These are phyloP conservation scores for Carcharodon carcharias DNA, from an alignment of 2,797 vertebrate species.

Conservation along the genomic window DNA sequence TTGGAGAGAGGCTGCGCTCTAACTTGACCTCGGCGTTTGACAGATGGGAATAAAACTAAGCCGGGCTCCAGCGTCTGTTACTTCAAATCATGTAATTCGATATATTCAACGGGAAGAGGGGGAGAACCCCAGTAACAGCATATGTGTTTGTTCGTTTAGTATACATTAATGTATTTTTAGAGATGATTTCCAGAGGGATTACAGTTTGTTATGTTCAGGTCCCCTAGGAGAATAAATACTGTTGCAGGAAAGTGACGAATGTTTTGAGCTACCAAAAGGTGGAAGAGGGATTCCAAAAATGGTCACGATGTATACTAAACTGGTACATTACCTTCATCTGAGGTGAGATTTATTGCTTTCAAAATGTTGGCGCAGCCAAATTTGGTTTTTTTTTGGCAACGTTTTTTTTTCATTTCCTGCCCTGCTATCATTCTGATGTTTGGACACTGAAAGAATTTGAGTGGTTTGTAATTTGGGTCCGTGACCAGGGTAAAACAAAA, in stretches of 20 bases:
- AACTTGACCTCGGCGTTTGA: background rate
- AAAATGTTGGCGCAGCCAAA: background rate
- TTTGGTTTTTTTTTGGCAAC: background rate
- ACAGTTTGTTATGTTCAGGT: background rate
- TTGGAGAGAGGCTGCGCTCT: too few species aligned
- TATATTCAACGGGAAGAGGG: background rate
- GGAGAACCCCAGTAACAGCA: background rate
- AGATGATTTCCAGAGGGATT: constrained; percentile 22
- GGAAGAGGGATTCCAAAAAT: constrained; percentile 41
- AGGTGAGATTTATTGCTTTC: constrained; percentile 56
- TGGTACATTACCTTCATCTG: constrained; percentile 56
- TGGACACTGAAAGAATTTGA: too few species aligned
- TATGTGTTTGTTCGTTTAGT: background rate
- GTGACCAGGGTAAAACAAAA: background rate
- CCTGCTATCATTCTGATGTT: background rate
- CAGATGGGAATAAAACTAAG: background rate
- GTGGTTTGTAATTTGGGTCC: background rate
- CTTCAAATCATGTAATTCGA: background rate
- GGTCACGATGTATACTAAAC: constrained; percentile 56
- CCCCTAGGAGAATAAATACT: background rate
- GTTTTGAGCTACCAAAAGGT: background rate
- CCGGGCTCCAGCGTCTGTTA: background rate
- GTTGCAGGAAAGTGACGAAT: background rate
- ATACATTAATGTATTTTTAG: background rate
- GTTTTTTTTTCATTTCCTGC: background rate